These are phyloP conservation scores for Ormyrus pomaceus DNA, from an alignment of 2,888 invertebrate species.

Conservation along the genomic window DNA sequence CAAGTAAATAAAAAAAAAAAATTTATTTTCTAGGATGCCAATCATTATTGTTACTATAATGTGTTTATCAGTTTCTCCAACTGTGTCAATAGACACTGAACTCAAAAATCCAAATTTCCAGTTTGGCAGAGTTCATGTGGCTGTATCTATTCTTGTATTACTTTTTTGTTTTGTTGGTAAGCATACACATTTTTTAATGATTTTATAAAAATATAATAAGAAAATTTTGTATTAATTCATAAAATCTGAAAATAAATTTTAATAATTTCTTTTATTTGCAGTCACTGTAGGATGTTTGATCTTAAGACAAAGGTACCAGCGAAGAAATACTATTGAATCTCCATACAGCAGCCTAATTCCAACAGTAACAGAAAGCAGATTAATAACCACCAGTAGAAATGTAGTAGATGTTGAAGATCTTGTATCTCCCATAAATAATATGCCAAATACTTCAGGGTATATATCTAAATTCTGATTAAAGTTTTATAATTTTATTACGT, in stretches of 20 bases:
- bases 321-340: slow-evolving; percentile 76
- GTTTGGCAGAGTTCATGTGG: slow-evolving; percentile 86
- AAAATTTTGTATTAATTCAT: slow-evolving; percentile 3
- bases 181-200: slow-evolving; percentile 57
- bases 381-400: slow-evolving; percentile 59
- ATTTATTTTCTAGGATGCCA: slow-evolving; percentile 79
- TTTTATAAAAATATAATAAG: slow-evolving; percentile 16
- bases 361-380: slow-evolving; percentile 42
- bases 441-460: slow-evolving; percentile 52
- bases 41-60: slow-evolving; percentile 82
- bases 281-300: slow-evolving; percentile 90
- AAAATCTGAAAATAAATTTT: slow-evolving; percentile 5
- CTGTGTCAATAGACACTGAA: slow-evolving; percentile 77
- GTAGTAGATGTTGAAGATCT: slow-evolving; percentile 74
- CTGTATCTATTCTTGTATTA: slow-evolving; percentile 85
- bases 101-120: slow-evolving; percentile 86
- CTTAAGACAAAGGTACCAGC: slow-evolving; percentile 87
- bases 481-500: neutral
- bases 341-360: slow-evolving; percentile 62
- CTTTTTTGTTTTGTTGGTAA: slow-evolving; percentile 88
- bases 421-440: slow-evolving; percentile 60
- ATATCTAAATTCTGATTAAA: neutral
- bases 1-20: too few relatives aligned
- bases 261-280: slow-evolving; percentile 65
- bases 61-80: slow-evolving; percentile 78